phyloP scores from a whole-genome alignment of 1,140 invertebrate species.

The Aphelenchoides avenae region DNA sequence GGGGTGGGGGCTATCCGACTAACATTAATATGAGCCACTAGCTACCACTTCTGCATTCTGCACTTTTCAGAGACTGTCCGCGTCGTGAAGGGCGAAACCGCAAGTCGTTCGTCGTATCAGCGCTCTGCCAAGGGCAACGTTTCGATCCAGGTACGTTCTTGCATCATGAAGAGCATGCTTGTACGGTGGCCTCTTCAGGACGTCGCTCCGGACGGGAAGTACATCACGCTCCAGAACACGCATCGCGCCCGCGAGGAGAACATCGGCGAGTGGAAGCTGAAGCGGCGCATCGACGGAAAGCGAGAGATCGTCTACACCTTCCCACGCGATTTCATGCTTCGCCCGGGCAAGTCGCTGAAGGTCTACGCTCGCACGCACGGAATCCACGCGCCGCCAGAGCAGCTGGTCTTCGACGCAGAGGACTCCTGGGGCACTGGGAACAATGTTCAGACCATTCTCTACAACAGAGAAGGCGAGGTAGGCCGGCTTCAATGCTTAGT shows the following conservation, averaged over 20 bases:
- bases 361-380: conserved; percentile 18
- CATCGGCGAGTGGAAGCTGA: conserved; percentile 30
- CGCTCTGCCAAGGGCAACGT: conserved; percentile 29
- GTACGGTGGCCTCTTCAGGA: conserved; percentile 19
- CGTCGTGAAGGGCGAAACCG: conserved; percentile 61
- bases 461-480: conserved; percentile 54
- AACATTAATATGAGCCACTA: too few species aligned
- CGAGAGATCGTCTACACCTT: conserved; percentile 30
- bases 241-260: conserved; percentile 33
- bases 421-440: conserved; percentile 42
- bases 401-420: conserved; percentile 44
- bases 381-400: conserved; percentile 44
- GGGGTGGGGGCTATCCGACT: too few species aligned
- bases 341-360: conserved; percentile 16
- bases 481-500: conserved; percentile 5
- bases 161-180: background rate
- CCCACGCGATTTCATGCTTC: conserved; percentile 26
- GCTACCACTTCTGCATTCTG: too few species aligned
- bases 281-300: conserved; percentile 9
- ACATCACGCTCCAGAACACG: conserved; percentile 22
- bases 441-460: conserved; percentile 49
- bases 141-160: conserved; percentile 12
- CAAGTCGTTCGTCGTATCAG: conserved; percentile 63
- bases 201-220: conserved; percentile 20
- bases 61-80: conserved; percentile 56